A percentile compares a stretch with the other conserved stretches of the same genome.
phyloP scores from a whole-genome alignment of 2,113 vertebrate species.

The Notothenia coriiceps region DNA sequence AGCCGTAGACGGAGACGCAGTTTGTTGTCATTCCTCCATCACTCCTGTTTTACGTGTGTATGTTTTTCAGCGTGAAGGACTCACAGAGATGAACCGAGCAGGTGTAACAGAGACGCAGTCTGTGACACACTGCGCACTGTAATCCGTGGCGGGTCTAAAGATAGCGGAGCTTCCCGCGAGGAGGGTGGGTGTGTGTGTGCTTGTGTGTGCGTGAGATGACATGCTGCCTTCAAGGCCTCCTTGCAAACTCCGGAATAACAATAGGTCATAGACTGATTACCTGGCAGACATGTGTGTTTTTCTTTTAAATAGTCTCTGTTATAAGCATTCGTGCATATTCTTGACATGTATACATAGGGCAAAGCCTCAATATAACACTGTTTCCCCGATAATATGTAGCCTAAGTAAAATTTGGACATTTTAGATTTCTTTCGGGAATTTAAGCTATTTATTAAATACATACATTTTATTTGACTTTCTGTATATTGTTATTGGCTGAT shows the following conservation, averaged over 20 bases:
- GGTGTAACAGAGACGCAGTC: conserved; percentile 26
- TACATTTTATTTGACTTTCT: too few relatives aligned
- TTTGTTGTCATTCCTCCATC: conserved; percentile 76
- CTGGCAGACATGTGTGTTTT: background rate
- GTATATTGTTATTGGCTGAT: too few relatives aligned
- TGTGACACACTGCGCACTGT: conserved; percentile 54
- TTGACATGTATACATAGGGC: too few relatives aligned
- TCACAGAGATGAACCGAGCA: background rate
- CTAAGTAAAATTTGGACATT: too few relatives aligned
- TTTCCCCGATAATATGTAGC: too few relatives aligned
- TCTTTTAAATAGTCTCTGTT: too few relatives aligned
- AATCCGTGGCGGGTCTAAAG: conserved; percentile 74
- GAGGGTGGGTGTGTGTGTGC: conserved; percentile 3
- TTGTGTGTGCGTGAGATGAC: conserved; percentile 8
- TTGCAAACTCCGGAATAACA: background rate
- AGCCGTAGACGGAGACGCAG: conserved; percentile 35
- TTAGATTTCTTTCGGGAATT: too few relatives aligned
- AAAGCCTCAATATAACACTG: too few relatives aligned
- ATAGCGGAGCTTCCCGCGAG: conserved; percentile 67
- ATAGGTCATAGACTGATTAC: background rate
- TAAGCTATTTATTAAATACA: too few relatives aligned
- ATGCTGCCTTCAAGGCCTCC: conserved; percentile 55
- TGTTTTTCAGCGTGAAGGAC: background rate
- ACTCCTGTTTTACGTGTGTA: background rate
- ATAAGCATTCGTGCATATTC: too few relatives aligned